Evolutionary conservation across 2,888 invertebrate genomes (phyloP).

Genomic region (Cantharis nigra): DNA sequence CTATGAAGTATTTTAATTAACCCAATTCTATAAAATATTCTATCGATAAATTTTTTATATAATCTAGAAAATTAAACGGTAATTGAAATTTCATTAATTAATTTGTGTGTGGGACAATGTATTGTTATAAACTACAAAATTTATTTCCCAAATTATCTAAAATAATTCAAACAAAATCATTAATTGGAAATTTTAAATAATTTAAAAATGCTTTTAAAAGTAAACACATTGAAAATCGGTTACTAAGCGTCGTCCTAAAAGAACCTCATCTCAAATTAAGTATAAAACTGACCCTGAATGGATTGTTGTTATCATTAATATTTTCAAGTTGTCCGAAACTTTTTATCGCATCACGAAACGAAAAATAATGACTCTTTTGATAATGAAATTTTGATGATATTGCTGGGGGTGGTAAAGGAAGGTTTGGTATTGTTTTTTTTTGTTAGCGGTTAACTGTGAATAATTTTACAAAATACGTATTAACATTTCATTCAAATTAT

Average conservation of each 20-base stretch:
- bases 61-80: neutral
- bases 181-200: neutral
- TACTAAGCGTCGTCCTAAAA: no score
- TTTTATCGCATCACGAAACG: no score
- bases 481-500: neutral
- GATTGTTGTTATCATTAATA: no score
- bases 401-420: neutral
- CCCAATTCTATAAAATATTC: neutral
- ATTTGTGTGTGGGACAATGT: neutral
- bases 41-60: neutral
- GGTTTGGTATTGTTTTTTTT: neutral
- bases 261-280: no score
- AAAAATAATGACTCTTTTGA: no score
- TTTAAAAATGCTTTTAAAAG: no score
- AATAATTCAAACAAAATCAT: neutral
- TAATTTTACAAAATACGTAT: neutral
- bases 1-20: neutral
- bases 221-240: no score
- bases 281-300: no score
- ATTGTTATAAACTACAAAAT: neutral
- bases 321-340: no score
- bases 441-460: neutral
- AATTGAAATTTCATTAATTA: neutral
- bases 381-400: neutral
- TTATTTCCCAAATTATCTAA: neutral